Evolutionary conservation across 2,888 invertebrate species (phyloP), one percentile per base, ranked within the genome.

Genomic region (Dermolepida albohirtum): DNA sequence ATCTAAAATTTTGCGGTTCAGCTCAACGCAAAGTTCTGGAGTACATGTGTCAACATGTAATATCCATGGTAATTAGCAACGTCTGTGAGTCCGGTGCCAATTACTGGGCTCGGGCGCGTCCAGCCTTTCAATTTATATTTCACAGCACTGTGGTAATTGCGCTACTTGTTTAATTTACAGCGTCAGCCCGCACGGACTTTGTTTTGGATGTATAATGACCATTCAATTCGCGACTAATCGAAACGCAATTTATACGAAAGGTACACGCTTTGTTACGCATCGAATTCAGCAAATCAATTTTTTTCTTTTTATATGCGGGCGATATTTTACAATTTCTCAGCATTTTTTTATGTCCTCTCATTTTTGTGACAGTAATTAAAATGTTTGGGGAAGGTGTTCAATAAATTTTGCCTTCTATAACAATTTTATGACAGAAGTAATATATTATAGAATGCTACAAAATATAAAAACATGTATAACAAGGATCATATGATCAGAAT

Each of bases 61-160:
- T 81, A 79, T 79, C 77, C 79, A 80, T 80, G 78, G 78, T 80
- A 80, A 81, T 80, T 80, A 79, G 78, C 74, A 77, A 77, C 75
- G 77, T 78, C 77, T 78, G 78, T 75, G 78, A 74, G 77, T 77
- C 77, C 76, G 71, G 74, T 77, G 76, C 78, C 78, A 79, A 80
- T 80, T 80, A 79, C 78, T 16, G 75, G 74, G 74, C 75, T 71
- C 71, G 76, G 68, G 75, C 78, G 74, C 73, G 76, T 71, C 73
- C 75, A 73, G 76, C 78, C 78, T 78, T 74, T 78, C 78, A 77
- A 79, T 79, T 79, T 77, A 77, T 77, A 76, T 76, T 17, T 34
- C 34, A 34, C 34, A 6, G 55, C 77, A 75, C 75, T 70, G 71
- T 70, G 73, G 77, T 79, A 79, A 78, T 79, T 79, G 77, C 77